Base-by-base conservation (phyloP, 2,888 invertebrate species). In the Mesodorylaimus sp. region DNA sequence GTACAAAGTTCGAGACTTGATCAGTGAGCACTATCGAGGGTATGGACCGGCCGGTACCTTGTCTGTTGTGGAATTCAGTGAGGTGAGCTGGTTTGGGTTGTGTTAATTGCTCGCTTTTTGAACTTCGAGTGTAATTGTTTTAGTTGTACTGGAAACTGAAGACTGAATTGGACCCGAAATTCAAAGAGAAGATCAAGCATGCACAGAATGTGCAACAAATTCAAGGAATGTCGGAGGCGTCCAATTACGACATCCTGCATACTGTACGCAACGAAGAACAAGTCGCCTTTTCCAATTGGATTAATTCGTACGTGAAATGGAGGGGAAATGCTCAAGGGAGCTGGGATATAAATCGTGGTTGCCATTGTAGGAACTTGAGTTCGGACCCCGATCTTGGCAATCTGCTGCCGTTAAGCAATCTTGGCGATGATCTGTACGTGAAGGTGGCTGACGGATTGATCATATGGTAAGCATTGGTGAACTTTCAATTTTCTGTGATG, bases 241-340 rank as follows among this genome's bases (percentile, higher is more conserved):
- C 88, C 24, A 86, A 86, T 59, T 19, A 54, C 32, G 88, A 88
- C 63, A 89, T 89, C 50, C 88, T 88, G 45, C 97, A 97, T 71
- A 89, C 91, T 1, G 91, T 97, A 26, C 62, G 67, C 42, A 62
- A 66, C 19, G 68, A 68, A 68, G 95, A 97, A 68, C 89, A 91
- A 70, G 77, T 89, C 64, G 95, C 95, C 36, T 97, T 97, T 73
- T 87, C 93, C 48, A 88, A 93, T 59, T 97, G 95, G 95, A 89
- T 97, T 59, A 97, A 95, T 72, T 65, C 65, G 69, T 70, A 56
- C 53, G 10, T 39, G 7, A 39, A 19, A 19, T 39, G 21, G 41
- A 19, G 32, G 32, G 10, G 32, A 32, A 32, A 32, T 16, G 32
- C 32, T 32, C 16, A 16, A 16, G 16, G 10, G 32, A 32, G 16